Percentiles rank a stretch among this genome's conserved stretches.
These are phyloP conservation scores for Tragelaphus strepsiceros DNA, from an alignment of 2,113 vertebrate genomes.

Conservation along the genomic window DNA sequence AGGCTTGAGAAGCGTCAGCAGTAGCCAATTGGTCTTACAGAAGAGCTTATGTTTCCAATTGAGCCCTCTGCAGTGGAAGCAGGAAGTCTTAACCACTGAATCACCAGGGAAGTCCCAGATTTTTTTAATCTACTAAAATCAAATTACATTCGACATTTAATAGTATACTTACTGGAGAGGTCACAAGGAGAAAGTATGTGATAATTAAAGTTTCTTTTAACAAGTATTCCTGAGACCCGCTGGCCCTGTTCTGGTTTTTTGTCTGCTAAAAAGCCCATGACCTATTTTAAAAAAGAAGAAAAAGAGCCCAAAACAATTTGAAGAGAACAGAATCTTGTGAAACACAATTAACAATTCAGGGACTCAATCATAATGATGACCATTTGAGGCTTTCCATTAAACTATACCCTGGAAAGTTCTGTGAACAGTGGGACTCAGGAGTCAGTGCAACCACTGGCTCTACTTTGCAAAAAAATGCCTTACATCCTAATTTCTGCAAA, in stretches of 20 bases:
- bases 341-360: neutral
- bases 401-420: neutral
- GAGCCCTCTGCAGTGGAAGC: neutral
- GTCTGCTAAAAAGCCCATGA: conserved; percentile 96
- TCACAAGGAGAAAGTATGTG: conserved; percentile 96
- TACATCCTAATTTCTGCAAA: neutral
- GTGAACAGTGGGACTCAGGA: neutral
- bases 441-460: neutral
- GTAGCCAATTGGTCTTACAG: neutral
- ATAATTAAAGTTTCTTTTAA: conserved; percentile 98
- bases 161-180: conserved; percentile 89
- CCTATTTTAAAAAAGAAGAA: conserved; percentile 76
- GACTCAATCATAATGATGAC: neutral
- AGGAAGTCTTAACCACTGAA: neutral
- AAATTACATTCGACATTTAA: neutral
- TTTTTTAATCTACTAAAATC: neutral
- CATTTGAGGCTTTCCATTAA: neutral
- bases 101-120: neutral
- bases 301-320: neutral
- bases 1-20: neutral
- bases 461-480: neutral
- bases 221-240: conserved; percentile 95
- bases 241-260: conserved; percentile 93
- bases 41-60: neutral
- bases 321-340: neutral